Conservation (phyloP, 2,797 vertebrate genomes). For the Galaxias olidus region DNA sequence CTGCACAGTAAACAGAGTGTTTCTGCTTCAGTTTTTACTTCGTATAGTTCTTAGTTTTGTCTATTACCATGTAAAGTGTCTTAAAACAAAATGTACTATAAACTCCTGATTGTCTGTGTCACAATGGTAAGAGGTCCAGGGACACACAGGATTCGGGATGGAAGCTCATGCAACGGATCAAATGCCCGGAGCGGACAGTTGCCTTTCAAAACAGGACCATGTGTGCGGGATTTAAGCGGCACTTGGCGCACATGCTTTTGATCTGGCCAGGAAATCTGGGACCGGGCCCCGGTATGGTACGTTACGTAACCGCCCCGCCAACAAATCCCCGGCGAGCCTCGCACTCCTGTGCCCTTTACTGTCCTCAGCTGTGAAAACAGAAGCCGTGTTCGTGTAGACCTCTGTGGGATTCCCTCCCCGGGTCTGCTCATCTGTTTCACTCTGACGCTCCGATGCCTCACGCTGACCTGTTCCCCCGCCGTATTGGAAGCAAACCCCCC, state of each 20-base stretch:
- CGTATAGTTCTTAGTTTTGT: too few species aligned
- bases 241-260: conserved; percentile 50
- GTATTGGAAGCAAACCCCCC: conserved; percentile 17
- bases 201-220: conserved; percentile 58
- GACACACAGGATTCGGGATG: conserved; percentile 48
- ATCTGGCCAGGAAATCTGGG: conserved; percentile 48
- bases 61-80: too few species aligned
- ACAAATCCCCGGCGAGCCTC: conserved; percentile 23
- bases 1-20: too few species aligned
- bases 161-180: conserved; percentile 49
- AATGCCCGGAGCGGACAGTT: conserved; percentile 53
- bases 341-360: conserved; percentile 22
- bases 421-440: conserved; percentile 25
- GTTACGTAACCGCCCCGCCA: conserved; percentile 61
- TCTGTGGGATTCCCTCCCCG: conserved; percentile 35
- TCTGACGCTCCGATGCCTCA: conserved; percentile 24
- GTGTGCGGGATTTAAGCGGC: conserved; percentile 66
- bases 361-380: conserved; percentile 65
- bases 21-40: too few species aligned
- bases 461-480: conserved; percentile 31
- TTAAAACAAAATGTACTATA: too few species aligned
- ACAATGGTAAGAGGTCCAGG: conserved; percentile 38
- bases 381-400: conserved; percentile 44
- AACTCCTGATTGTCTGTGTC: conserved; percentile 50
- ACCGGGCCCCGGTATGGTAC: conserved; percentile 34